Evolutionary conservation across 2,888 invertebrate genomes (phyloP), one percentile per base, ranked within the genome.

Genomic region (Spodoptera exigua): DNA sequence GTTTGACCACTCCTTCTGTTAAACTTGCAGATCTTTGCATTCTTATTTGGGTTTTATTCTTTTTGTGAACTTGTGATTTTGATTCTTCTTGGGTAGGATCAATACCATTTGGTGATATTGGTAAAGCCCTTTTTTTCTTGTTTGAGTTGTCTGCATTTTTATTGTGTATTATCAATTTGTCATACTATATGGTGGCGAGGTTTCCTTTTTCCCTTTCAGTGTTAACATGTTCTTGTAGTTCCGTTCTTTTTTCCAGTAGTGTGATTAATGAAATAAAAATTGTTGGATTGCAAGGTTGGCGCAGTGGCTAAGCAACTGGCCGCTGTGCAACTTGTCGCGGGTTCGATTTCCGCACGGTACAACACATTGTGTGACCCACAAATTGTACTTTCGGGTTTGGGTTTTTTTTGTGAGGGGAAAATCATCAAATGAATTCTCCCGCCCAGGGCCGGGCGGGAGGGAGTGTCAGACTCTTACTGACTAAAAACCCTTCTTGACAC

Each of bases 171-270:
- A 47, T 35, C 4, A 55, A 27, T 41, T 55, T 55, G 12, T 52
- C 52, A 3, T 52, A 43, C 27, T 11, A 43, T 3, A 52, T 52
- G 12, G 18, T 35, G 35, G 43, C 52, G 11, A n/a, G 27, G 40
- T 51, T 51, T 3, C 49, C 49, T 51, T 40, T 51, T n/a, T 41
- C 49, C n/a, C n/a, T n/a, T 51, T 51, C 18, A 11, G 43, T 40
- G 41, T 51, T 51, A 2, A 35, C 2, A 18, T 51, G 51, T 35
- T 51, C 18, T 18, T n/a, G 51, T 18, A 52, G 17, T 17, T 35
- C 41, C 40, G 11, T 52, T 32, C 51, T 39, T 35, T 52, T 52
- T 43, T 41, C 43, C 34, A 35, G 14, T n/a, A n/a, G n/a, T n/a
- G n/a, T n/a, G n/a, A n/a, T n/a, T n/a, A n/a, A n/a, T n/a, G n/a